Evolutionary conservation across 2,113 vertebrate genomes (phyloP).

Genomic region (Trichechus manatus): DNA sequence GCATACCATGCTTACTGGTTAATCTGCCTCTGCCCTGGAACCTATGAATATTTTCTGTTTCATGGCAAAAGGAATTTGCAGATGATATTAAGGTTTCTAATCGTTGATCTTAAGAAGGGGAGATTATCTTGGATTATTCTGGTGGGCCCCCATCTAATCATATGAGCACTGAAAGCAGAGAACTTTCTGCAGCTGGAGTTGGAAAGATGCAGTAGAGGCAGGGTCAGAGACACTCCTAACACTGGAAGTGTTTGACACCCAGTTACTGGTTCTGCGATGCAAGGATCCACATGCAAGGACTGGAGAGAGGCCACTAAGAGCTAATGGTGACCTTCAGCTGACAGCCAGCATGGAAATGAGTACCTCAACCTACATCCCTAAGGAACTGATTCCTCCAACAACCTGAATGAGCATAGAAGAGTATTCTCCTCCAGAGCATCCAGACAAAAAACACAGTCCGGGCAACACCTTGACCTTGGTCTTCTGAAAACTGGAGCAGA

Average conservation of each 20-base stretch:
- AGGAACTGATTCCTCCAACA: background rate
- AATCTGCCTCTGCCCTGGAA: background rate
- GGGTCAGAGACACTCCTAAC: background rate
- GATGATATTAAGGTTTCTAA: background rate
- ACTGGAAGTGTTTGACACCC: background rate
- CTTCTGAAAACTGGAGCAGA: too few relatives aligned
- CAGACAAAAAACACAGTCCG: too few relatives aligned
- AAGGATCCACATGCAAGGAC: fast-evolving
- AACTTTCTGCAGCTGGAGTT: background rate
- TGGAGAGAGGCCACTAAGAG: background rate
- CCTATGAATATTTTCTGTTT: background rate
- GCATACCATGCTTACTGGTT: too few relatives aligned
- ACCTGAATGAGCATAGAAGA: fast-evolving
- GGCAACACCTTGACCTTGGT: too few relatives aligned
- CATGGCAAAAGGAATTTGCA: background rate
- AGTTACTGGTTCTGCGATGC: background rate
- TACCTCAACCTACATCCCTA: background rate
- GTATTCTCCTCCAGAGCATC: background rate
- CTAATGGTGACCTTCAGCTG: background rate
- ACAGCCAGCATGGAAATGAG: background rate
- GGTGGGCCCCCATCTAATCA: background rate
- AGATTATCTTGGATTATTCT: background rate
- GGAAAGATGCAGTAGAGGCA: background rate
- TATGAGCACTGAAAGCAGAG: background rate
- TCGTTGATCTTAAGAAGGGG: background rate